A percentile compares a stretch with the other conserved stretches of the same genome.
phyloP scores from a whole-genome alignment of 64 coral and sea anemone species.

The Acropora yongei region DNA sequence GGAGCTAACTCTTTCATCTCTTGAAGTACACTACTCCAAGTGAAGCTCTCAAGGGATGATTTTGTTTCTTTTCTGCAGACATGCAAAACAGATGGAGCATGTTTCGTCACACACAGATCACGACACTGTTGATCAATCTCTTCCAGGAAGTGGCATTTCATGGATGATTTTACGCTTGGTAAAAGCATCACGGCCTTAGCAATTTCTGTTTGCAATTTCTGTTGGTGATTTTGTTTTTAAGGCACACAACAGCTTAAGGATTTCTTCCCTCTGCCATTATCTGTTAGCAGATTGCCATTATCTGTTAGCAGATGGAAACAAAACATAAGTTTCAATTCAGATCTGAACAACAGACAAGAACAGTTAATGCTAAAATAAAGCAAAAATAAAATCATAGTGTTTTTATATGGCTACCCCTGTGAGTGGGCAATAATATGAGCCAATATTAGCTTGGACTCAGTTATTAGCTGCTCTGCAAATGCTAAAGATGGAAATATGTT shows the following conservation, averaged over 20 bases:
- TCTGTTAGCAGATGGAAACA: not conserved
- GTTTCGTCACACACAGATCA: not conserved
- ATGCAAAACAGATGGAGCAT: not conserved
- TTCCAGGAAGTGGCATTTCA: not conserved
- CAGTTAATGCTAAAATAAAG: no score
- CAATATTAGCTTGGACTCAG: no score
- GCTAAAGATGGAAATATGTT: no score
- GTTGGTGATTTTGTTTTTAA: not conserved
- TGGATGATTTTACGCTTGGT: not conserved
- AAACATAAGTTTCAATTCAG: no score
- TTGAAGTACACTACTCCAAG: not conserved
- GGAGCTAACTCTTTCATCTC: conserved; percentile 31
- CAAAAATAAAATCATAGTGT: no score
- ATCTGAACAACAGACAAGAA: no score
- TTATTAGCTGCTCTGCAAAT: no score
- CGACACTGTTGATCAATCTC: not conserved
- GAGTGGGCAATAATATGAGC: no score
- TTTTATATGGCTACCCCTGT: no score
- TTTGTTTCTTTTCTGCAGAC: not conserved
- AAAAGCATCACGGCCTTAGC: not conserved
- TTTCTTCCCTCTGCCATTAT: not conserved
- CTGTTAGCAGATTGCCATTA: no score
- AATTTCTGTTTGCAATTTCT: no score
- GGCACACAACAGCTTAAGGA: not conserved
- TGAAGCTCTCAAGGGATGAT: not conserved